A percentile compares a stretch with the other conserved stretches of the same genome.
These are phyloP conservation scores for Corticium candelabrum DNA, from an alignment of 37 sponge, comb jelly and placozoan genomes.

Conservation along the genomic window DNA sequence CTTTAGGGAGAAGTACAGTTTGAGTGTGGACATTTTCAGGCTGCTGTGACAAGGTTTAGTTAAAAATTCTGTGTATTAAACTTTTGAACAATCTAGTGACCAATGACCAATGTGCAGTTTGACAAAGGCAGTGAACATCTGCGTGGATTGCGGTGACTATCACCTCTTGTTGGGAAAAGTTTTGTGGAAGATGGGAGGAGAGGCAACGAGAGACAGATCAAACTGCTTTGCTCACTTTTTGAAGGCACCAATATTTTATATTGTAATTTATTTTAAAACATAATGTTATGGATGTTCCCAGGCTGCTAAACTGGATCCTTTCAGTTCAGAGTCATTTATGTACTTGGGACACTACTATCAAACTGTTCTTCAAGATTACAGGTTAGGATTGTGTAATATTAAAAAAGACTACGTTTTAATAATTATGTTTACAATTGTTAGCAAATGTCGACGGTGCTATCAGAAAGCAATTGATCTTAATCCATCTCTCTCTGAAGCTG, in stretches of 20 bases:
- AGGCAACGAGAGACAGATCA: neutral
- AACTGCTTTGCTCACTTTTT: conserved; percentile 13
- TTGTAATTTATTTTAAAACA: neutral
- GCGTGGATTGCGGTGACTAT: too few species aligned
- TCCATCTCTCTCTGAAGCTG: conserved; percentile 31
- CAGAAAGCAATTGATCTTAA: conserved; percentile 39
- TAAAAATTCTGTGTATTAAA: too few species aligned
- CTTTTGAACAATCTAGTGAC: too few species aligned
- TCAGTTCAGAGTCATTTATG: conserved; percentile 30
- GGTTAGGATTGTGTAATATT: too few species aligned
- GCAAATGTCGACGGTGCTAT: conserved; percentile 35
- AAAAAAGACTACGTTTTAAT: too few species aligned
- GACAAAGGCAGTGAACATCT: too few species aligned
- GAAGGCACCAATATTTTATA: neutral
- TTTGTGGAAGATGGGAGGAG: conserved; percentile 19
- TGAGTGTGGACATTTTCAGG: too few species aligned
- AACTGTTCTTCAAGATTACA: too few species aligned
- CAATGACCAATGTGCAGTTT: too few species aligned
- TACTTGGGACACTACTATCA: conserved; percentile 59
- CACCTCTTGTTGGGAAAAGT: conserved; percentile 15
- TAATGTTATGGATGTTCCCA: conserved; percentile 11
- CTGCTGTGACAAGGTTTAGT: too few species aligned
- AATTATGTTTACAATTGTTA: too few species aligned
- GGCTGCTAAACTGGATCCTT: conserved; percentile 65
- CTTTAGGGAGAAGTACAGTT: too few species aligned